Conservation (phyloP, 2,888 invertebrate genomes). For the Agonopterix subpropinquella region DNA sequence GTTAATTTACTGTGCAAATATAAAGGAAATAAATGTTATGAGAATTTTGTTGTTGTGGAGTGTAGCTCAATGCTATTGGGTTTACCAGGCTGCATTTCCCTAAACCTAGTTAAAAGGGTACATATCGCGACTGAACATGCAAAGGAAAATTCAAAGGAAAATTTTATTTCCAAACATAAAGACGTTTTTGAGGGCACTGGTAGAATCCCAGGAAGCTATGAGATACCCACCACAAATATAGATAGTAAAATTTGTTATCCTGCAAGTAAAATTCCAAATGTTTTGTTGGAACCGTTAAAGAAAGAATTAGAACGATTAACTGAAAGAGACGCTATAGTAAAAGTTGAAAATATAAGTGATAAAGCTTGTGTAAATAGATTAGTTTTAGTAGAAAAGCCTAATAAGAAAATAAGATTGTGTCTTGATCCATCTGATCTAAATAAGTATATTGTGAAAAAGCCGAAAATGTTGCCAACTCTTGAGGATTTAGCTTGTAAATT, state of each 20-base stretch:
- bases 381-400: conserved; percentile 9
- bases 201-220: background rate
- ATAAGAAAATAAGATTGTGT: conserved; percentile 7
- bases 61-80: conserved; percentile 9
- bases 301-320: conserved; percentile 4
- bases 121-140: background rate
- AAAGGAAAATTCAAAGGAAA: background rate
- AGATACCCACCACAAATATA: conserved; percentile 3
- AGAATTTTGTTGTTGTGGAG: conserved; percentile 11
- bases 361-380: conserved; percentile 14
- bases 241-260: conserved; percentile 4
- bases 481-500: conserved; percentile 12
- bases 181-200: background rate
- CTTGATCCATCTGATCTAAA: conserved; percentile 10
- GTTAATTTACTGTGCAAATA: conserved; percentile 5
- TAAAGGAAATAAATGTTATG: conserved; percentile 7
- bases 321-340: conserved; percentile 9
- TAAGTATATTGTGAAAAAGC: conserved; percentile 13
- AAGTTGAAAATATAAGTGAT: conserved; percentile 11
- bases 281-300: conserved; percentile 6
- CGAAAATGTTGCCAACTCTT: conserved; percentile 9
- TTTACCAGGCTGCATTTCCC: conserved; percentile 8
- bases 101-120: conserved; percentile 4
- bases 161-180: background rate
- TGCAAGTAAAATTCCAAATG: background rate